Base-by-base conservation (phyloP, 2,888 invertebrate genomes). In the Athrips mouffetella region DNA sequence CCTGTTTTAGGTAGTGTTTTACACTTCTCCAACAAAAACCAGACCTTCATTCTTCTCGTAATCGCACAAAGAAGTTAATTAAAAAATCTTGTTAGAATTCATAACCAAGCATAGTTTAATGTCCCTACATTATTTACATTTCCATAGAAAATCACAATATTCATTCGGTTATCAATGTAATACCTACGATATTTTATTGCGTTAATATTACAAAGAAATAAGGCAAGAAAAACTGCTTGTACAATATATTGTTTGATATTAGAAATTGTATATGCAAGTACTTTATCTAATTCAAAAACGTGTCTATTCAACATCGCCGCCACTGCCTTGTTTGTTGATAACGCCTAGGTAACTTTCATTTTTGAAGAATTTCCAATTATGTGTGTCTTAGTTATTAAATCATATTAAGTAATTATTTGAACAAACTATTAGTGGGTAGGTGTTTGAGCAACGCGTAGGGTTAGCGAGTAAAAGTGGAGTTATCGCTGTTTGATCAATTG, bases 211-310 rank as follows among this genome's bases (percentile, higher is more conserved):
- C 31, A 31, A 31, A 15, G 31, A 31, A 31, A 31, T 31, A 13
- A 11, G 13, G 3, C 31, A 1, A 7, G 16, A 18, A 8, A 16
- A 16, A 20, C 11, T 20, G 21, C 20, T 37, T 37, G 18, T 37
- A 11, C 37, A 21, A 2, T 37, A 35, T 10, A n/a, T 3, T 21
- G 37, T 16, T 37, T 37, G 11, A n/a, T 8, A 37, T 10, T 21
- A 11, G n/a, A 35, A 37, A 37, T 20, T 37, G 37, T 37, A 16
- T 16, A 20, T 20, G 37, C 37, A 37, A 20, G 37, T 20, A 6
- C 4, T 37, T 37, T 37, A 37, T 37, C 37, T 37, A 37, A 20
- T 20, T 21, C 20, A 1, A 21, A 37, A 37, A 37, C 37, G 37
- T 37, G 25, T 15, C 15, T 25, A 23, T 25, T 25, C 2, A 13